Conservation (phyloP, 2,888 invertebrate species). For the Orthonevra nobilis region DNA sequence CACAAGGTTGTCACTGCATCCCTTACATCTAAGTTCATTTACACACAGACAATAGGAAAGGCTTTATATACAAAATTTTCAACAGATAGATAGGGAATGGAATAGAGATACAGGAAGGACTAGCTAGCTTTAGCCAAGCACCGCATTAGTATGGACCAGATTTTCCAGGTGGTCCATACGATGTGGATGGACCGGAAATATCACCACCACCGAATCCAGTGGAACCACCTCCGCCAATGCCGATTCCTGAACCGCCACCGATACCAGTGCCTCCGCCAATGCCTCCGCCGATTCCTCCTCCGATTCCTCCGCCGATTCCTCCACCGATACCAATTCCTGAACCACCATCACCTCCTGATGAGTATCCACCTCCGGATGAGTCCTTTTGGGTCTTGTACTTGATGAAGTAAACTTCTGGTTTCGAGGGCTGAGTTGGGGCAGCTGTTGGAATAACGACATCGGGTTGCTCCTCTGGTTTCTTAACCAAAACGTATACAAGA, state of each 20-base stretch:
- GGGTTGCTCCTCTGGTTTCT: constrained; percentile 92
- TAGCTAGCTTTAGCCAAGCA: constrained; percentile 70
- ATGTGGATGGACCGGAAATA: constrained; percentile 80
- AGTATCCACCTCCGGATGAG: constrained; percentile 73
- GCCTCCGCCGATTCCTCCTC: constrained; percentile 71
- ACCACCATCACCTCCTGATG: constrained; percentile 74
- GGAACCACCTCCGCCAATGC: constrained; percentile 72
- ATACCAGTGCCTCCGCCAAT: constrained; percentile 70
- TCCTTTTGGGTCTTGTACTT: constrained; percentile 81
- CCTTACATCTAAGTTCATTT: constrained; percentile 64
- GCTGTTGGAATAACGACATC: constrained; percentile 89
- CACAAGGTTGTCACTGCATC: constrained; percentile 66
- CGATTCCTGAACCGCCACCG: constrained; percentile 75
- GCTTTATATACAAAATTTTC: constrained; percentile 72
- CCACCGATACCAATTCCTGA: constrained; percentile 71
- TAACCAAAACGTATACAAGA: constrained; percentile 92
- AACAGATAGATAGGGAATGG: constrained; percentile 43
- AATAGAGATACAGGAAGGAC: constrained; percentile 71
- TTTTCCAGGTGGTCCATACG: constrained; percentile 86
- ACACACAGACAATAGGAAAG: constrained; percentile 69
- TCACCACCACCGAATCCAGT: constrained; percentile 73
- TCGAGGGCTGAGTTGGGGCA: constrained; percentile 90
- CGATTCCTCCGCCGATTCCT: constrained; percentile 68
- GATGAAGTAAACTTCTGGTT: constrained; percentile 94
- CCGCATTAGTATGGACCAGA: constrained; percentile 84